Evolutionary conservation across 2,113 vertebrate species (phyloP).

Genomic region (Pterophyllum scalare): DNA sequence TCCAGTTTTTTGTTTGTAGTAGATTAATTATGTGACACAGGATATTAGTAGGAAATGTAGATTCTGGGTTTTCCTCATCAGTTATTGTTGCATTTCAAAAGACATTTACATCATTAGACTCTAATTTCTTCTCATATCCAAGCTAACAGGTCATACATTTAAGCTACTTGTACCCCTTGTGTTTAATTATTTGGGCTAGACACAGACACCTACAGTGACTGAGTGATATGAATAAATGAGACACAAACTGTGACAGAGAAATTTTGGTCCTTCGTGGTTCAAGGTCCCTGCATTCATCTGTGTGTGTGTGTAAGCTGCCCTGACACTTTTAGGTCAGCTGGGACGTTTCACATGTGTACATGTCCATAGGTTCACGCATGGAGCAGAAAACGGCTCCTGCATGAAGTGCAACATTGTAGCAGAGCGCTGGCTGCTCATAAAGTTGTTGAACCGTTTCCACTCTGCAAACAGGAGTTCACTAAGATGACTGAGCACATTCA

Average conservation of each 20-base stretch:
- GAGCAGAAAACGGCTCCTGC: not conserved
- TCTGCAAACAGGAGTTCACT: not conserved
- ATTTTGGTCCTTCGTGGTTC: not conserved
- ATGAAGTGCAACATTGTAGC: not conserved
- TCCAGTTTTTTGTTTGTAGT: too few species aligned
- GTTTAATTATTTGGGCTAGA: fast-evolving
- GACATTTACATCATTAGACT: not conserved
- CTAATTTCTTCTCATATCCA: not conserved
- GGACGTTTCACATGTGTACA: not conserved
- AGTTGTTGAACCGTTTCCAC: not conserved
- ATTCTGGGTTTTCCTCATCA: fast-evolving
- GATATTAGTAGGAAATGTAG: too few species aligned
- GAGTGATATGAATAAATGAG: not conserved
- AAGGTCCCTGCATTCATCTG: not conserved
- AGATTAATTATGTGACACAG: too few species aligned
- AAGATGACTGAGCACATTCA: not conserved
- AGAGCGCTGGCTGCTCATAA: not conserved
- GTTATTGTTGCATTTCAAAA: not conserved
- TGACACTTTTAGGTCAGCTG: not conserved
- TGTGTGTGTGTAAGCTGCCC: not conserved
- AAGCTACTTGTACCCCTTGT: not conserved
- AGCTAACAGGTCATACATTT: fast-evolving
- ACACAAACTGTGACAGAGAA: not conserved
- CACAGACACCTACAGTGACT: fast-evolving
- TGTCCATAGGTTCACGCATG: not conserved